These are phyloP conservation scores for Misgurnus anguillicaudatus DNA, from an alignment of 2,113 vertebrate genomes.

Conservation along the genomic window DNA sequence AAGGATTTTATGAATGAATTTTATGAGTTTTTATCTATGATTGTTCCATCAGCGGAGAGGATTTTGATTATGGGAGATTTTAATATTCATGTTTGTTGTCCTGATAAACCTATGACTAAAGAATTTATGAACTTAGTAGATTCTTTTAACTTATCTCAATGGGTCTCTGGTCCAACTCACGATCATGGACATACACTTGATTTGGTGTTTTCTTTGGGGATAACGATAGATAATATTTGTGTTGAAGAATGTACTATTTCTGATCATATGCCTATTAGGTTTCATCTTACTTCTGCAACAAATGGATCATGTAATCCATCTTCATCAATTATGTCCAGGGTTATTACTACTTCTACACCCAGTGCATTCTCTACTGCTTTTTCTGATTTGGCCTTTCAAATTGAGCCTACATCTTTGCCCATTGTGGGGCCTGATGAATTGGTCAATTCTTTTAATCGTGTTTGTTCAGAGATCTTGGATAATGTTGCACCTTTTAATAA, in stretches of 20 bases:
- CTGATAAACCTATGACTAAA: background rate
- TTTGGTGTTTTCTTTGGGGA: background rate
- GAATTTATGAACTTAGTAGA: background rate
- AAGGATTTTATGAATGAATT: background rate
- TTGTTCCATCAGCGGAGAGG: background rate
- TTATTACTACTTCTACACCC: background rate
- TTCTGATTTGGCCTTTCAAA: background rate
- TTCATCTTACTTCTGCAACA: background rate
- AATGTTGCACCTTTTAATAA: background rate
- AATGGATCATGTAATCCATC: background rate
- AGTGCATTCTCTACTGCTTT: background rate
- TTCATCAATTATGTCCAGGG: background rate
- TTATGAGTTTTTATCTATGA: background rate
- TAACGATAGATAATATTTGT: background rate
- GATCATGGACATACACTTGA: background rate
- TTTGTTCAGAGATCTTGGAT: background rate
- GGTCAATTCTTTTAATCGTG: background rate
- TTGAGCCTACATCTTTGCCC: background rate
- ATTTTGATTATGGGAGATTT: background rate
- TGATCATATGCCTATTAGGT: background rate
- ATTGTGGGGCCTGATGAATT: background rate
- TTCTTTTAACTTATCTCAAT: too few relatives aligned
- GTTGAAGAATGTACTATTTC: background rate
- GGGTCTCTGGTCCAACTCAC: background rate
- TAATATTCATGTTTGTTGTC: background rate